Evolutionary conservation across 2,888 invertebrate species (phyloP).

Genomic region (Liopterus haemorrhoidalis): DNA sequence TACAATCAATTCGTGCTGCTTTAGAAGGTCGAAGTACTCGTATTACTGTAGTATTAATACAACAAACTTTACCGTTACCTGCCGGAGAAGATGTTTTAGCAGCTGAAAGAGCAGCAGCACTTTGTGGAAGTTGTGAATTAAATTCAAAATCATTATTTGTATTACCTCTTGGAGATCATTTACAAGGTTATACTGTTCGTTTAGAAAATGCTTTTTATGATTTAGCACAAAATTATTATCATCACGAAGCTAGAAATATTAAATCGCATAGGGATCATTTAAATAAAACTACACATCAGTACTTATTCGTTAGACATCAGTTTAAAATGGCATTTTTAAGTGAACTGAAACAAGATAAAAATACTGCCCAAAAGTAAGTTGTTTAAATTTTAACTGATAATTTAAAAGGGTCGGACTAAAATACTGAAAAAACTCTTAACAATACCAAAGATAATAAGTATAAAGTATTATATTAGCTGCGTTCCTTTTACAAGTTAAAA

Average conservation of each 20-base stretch:
- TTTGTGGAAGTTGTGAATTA: conserved; percentile 88
- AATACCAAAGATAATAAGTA: too few relatives aligned
- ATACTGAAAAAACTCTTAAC: too few relatives aligned
- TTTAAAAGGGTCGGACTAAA: too few relatives aligned
- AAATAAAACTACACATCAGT: conserved; percentile 85
- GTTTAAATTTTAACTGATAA: conserved; percentile 8
- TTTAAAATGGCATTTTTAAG: conserved; percentile 95
- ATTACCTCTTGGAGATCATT: conserved; percentile 78
- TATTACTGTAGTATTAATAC: conserved; percentile 84
- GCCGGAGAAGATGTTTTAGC: conserved; percentile 78
- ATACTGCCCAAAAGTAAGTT: conserved; percentile 70
- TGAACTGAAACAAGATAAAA: conserved; percentile 86
- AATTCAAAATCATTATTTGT: conserved; percentile 89
- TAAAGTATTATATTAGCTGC: too few relatives aligned
- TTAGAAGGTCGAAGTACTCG: conserved; percentile 68
- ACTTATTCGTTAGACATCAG: conserved; percentile 89
- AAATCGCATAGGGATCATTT: conserved; percentile 86
- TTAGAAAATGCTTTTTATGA: conserved; percentile 92
- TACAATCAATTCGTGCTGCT: conserved; percentile 73
- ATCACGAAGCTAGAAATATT: conserved; percentile 77
- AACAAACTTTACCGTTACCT: conserved; percentile 71
- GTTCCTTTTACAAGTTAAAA: too few relatives aligned
- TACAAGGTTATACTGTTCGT: conserved; percentile 66
- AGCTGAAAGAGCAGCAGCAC: conserved; percentile 81
- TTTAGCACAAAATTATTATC: conserved; percentile 87